Percentiles rank a stretch among this genome's conserved stretches.
Conservation (phyloP, 2,113 vertebrate genomes). For the Chroicocephalus ridibundus region DNA sequence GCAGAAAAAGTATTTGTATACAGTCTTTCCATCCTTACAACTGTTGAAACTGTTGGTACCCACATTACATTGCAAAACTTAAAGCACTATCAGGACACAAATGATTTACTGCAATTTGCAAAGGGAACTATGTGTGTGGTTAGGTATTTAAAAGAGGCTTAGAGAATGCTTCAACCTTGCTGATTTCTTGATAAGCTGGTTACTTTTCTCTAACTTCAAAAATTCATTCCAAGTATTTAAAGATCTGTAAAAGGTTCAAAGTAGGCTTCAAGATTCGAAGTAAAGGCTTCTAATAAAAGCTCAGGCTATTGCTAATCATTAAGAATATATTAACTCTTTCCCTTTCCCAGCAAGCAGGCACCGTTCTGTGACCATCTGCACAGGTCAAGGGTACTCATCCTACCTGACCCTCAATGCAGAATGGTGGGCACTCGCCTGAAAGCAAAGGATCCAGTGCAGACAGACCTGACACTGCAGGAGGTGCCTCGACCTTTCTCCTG, state of each 20-base stretch:
- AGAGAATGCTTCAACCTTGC: not conserved
- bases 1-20: not conserved
- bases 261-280: not conserved
- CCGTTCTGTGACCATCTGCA: not conserved
- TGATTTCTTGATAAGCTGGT: not conserved
- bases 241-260: not conserved
- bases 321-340: not conserved
- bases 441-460: not conserved
- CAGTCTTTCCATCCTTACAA: not conserved
- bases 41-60: not conserved
- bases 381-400: not conserved
- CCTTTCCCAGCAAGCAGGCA: not conserved
- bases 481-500: not conserved
- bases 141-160: not conserved
- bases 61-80: not conserved
- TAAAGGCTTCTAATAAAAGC: not conserved
- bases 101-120: not conserved
- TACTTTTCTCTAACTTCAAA: not conserved
- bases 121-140: not conserved
- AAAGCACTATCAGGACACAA: not conserved
- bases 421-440: not conserved
- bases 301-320: not conserved
- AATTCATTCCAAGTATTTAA: not conserved
- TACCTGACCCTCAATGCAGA: not conserved
- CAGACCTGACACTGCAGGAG: not conserved